Percentiles rank a stretch among this genome's conserved stretches.
phyloP scores from a whole-genome alignment of 2,888 invertebrate species.

The Plagodis dolabraria region DNA sequence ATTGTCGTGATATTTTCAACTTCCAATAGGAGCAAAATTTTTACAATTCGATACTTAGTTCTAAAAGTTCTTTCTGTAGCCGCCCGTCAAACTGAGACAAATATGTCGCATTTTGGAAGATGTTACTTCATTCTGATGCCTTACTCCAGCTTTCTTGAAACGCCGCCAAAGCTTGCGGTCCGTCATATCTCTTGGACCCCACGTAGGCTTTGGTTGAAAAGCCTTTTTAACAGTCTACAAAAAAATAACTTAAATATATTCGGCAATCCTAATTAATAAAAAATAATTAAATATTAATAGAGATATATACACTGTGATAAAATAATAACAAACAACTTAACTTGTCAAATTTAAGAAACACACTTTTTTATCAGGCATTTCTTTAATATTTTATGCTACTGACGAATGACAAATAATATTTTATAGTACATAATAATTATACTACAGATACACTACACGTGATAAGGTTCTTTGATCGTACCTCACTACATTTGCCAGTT shows the following conservation, averaged over 20 bases:
- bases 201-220: constrained; percentile 74
- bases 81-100: constrained; percentile 49
- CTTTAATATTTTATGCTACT: too few relatives aligned
- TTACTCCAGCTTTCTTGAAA: constrained; percentile 70
- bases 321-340: too few relatives aligned
- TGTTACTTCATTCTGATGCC: constrained; percentile 49
- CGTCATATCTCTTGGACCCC: constrained; percentile 86
- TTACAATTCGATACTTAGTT: neutral
- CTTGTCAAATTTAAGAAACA: too few relatives aligned
- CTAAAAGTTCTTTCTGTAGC: constrained; percentile 17
- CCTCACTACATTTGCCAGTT: constrained; percentile 54
- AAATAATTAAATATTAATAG: too few relatives aligned
- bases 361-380: too few relatives aligned
- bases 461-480: constrained; percentile 26
- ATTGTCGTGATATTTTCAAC: too few relatives aligned
- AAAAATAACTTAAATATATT: neutral
- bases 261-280: neutral
- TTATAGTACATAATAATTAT: too few relatives aligned
- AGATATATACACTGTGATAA: too few relatives aligned
- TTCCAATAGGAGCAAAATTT: neutral
- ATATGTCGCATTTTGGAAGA: constrained; percentile 49
- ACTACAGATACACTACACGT: too few relatives aligned
- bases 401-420: too few relatives aligned
- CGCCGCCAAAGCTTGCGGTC: constrained; percentile 81
- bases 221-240: constrained; percentile 69